These are phyloP conservation scores for Porites divaricata DNA, from an alignment of 92 coral and sea anemone species.

Conservation along the genomic window DNA sequence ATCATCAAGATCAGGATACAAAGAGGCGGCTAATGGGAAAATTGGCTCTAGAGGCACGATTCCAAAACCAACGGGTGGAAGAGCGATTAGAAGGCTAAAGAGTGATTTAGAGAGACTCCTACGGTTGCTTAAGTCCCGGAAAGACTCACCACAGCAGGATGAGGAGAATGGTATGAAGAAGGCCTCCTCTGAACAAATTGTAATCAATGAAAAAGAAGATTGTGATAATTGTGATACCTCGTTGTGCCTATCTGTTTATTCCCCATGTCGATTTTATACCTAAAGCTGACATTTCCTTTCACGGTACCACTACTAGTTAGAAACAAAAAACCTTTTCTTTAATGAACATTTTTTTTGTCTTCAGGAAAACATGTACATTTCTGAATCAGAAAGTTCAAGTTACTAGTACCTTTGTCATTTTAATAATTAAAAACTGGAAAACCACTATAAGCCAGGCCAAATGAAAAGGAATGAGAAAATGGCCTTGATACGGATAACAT, in stretches of 20 bases:
- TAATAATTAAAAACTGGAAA: no score
- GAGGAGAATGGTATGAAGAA: conserved; percentile 1
- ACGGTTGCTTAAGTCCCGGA: neutral
- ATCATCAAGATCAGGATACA: neutral
- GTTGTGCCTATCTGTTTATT: neutral
- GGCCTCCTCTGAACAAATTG: neutral
- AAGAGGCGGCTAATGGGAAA: neutral
- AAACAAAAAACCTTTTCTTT: no score
- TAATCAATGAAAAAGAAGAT: neutral
- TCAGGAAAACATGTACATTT: no score
- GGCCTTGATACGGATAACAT: no score
- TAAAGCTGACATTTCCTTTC: no score
- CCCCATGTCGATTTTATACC: neutral
- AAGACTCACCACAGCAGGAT: neutral
- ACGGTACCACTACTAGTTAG: no score
- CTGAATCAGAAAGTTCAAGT: no score
- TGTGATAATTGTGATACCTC: neutral
- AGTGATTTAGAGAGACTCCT: neutral
- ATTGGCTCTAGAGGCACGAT: neutral
- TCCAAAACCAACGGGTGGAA: neutral
- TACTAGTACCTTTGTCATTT: no score
- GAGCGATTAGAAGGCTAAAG: neutral
- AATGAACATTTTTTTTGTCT: no score
- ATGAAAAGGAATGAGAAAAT: no score
- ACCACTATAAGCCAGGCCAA: no score